phyloP scores from a whole-genome alignment of 2,888 invertebrate genomes.

The Diaphora mendica region DNA sequence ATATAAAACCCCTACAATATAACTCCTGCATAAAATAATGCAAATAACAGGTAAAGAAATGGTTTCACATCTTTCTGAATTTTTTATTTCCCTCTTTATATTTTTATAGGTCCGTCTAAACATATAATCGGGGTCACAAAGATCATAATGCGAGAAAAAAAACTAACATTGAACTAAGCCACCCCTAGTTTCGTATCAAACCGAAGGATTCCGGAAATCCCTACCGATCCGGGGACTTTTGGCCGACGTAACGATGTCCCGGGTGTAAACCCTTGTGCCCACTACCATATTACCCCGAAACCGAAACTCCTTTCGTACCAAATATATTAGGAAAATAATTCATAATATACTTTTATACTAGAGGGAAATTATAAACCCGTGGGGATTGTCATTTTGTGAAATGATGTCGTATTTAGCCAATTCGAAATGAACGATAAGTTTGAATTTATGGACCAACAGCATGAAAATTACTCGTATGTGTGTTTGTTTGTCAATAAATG shows the following conservation, averaged over 20 bases:
- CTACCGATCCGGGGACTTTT: conserved; percentile 44
- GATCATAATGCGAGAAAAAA: conserved; percentile 34
- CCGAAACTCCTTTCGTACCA: conserved; percentile 42
- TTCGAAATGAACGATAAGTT: conserved; percentile 33
- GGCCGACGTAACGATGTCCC: conserved; percentile 50
- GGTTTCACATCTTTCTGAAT: conserved; percentile 37
- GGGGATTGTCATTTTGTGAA: conserved; percentile 35
- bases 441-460: conserved; percentile 30
- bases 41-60: conserved; percentile 38
- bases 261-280: conserved; percentile 53
- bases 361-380: conserved; percentile 33
- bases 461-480: neutral
- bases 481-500: too few relatives aligned
- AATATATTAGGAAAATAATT: conserved; percentile 54
- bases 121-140: conserved; percentile 42
- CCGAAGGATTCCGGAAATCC: conserved; percentile 49
- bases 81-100: conserved; percentile 46
- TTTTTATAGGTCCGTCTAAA: conserved; percentile 45
- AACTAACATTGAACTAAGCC: conserved; percentile 28
- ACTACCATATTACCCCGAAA: conserved; percentile 20
- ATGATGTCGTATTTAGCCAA: conserved; percentile 36
- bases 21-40: conserved; percentile 43
- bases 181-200: conserved; percentile 48
- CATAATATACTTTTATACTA: conserved; percentile 40
- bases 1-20: conserved; percentile 44